phyloP scores from a whole-genome alignment of 2,113 vertebrate species.

The Chelonoidis abingdonii region DNA sequence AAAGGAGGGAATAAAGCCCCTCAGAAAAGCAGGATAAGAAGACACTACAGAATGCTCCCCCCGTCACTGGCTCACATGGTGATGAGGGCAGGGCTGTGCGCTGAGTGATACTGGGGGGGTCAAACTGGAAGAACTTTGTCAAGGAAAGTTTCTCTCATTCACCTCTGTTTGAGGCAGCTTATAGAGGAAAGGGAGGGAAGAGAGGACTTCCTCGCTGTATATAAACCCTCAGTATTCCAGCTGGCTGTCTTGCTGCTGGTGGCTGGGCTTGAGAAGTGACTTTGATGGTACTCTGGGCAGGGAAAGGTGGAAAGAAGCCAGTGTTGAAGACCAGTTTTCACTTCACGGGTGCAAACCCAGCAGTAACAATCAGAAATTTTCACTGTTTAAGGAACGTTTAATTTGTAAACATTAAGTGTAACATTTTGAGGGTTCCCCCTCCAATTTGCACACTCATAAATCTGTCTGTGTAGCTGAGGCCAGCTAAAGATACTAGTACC shows the following conservation, averaged over 20 bases:
- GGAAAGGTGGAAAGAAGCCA: neutral
- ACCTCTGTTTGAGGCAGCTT: neutral
- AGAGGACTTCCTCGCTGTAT: neutral
- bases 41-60: neutral
- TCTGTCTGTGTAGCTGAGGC: neutral
- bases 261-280: neutral
- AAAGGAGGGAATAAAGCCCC: neutral
- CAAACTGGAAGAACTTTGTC: neutral
- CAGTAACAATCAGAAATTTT: constrained; percentile 2
- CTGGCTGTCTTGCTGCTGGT: neutral
- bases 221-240: neutral
- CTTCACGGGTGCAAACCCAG: neutral
- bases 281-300: neutral
- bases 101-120: neutral
- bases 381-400: neutral
- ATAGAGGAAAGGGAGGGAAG: fast-evolving
- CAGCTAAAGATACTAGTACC: neutral
- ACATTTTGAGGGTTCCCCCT: neutral
- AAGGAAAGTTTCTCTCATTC: neutral
- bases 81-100: neutral
- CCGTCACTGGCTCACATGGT: neutral
- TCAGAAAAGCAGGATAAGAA: neutral
- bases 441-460: neutral
- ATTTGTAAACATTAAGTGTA: neutral
- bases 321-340: neutral